Evolutionary conservation across 2,113 vertebrate species (phyloP).

Genomic region (Halcyon senegalensis): DNA sequence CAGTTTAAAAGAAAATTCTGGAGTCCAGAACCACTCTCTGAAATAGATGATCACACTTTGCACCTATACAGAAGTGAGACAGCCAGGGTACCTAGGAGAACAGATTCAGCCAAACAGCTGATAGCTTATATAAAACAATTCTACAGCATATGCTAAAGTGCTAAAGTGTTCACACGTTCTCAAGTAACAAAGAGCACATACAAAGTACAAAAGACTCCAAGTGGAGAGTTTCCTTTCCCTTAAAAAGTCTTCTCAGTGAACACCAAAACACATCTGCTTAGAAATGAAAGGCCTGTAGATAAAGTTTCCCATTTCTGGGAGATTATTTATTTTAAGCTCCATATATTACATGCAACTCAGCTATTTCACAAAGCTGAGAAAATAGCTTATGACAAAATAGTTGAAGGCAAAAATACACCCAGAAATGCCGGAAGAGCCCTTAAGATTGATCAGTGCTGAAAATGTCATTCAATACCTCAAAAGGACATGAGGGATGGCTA

Average conservation of each 20-base stretch:
- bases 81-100: neutral
- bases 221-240: neutral
- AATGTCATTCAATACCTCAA: neutral
- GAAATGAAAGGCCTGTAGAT: neutral
- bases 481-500: neutral
- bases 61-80: neutral
- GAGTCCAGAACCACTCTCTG: neutral
- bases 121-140: neutral
- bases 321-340: neutral
- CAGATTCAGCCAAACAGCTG: neutral
- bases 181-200: neutral
- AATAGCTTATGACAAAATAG: neutral
- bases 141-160: neutral
- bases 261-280: neutral
- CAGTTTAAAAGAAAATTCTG: neutral
- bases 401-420: neutral
- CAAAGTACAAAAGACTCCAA: neutral
- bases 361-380: neutral
- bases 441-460: rapidly evolving
- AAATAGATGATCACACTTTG: neutral
- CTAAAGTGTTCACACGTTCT: neutral
- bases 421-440: neutral
- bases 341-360: neutral
- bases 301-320: neutral
- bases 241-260: neutral